Evolutionary conservation across 2,888 invertebrate genomes (phyloP), one percentile per base, ranked within the genome.

Genomic region (Heliothis peltigera): DNA sequence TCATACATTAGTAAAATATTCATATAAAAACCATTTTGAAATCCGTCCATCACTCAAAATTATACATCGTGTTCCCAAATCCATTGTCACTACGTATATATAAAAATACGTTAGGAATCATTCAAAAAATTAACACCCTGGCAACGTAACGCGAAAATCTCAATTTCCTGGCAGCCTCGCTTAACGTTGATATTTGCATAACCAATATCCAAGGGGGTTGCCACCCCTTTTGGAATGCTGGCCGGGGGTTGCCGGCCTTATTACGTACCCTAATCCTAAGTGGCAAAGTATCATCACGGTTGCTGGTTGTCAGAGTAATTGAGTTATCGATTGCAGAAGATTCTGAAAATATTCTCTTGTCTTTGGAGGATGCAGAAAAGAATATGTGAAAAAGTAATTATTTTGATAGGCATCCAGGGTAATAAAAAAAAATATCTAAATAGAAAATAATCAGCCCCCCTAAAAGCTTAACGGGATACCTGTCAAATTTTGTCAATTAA

Each of bases 151-250:
- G 56, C 57, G 52, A 67, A 63, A 64, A 28, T 58, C 62, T 64
- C 78, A 79, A 79, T 78, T 79, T 78, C 80, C 77, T 69, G 67
- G 15, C 57, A 48, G 32, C 28, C 28, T 48, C 77, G 63, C 61
- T 61, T 51, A 67, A 39, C 66, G 58, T 54, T 44, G 44, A 77
- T 67, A 79, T 78, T 78, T 74, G 77, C 78, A 79, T 79, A 79
- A 70, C 78, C 77, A 78, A 78, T 78, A 78, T 79, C 65, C 55
- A 67, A 32, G 10, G 77, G 67, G 67, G 69, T 18, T 21, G 46
- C 58, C 64, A 67, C 64, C 65, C 61, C 44, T 63, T 63, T 32
- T 48, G 32, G 49, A 48, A 59, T 48, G 43, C 63, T 63, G 60
- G 58, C 57, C 68, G 46, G 46, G 42, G 28, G 42, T 32, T 18